Conservation (phyloP, 35 echinoderm and acorn worm species). For the Apostichopus parvimensis region DNA sequence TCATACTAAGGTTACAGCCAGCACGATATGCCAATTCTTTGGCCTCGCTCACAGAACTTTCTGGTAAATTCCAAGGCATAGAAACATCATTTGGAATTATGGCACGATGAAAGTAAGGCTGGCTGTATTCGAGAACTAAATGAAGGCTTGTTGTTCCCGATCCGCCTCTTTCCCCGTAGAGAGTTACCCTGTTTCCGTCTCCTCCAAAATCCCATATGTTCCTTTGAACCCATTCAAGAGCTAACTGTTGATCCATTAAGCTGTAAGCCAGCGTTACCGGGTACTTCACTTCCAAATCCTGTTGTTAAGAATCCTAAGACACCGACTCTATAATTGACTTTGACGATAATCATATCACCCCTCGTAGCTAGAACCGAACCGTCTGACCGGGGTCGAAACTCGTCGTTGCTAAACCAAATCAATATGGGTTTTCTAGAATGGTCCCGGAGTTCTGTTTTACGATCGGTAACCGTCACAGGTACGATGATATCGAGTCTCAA, state of each 20-base stretch:
- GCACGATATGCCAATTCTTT: not conserved
- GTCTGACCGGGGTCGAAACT: not conserved
- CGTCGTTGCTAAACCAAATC: slow-evolving; percentile 1
- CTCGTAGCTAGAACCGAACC: not conserved
- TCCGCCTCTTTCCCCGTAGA: not conserved
- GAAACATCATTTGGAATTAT: slow-evolving; percentile 11
- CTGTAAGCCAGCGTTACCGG: slow-evolving; percentile 3
- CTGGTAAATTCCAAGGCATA: slow-evolving; percentile 15
- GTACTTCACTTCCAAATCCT: not conserved
- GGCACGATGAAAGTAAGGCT: not conserved
- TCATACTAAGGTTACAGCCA: not conserved
- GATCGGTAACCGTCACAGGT: not conserved
- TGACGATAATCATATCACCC: not conserved
- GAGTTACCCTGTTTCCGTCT: not conserved
- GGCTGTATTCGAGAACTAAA: not conserved
- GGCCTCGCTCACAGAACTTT: not conserved
- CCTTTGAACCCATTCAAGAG: slow-evolving; percentile 4
- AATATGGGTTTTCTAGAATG: not conserved
- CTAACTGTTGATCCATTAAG: slow-evolving; percentile 19
- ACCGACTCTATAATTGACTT: slow-evolving; percentile 7
- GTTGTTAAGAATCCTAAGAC: slow-evolving; percentile 4
- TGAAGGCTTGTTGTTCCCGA: not conserved
- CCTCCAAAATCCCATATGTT: slow-evolving; percentile 23
- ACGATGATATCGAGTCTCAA: slow-evolving; percentile 16
- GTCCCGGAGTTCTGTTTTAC: not conserved